Evolutionary conservation across 2,113 vertebrate genomes (phyloP).

Genomic region (Zingel zingel): DNA sequence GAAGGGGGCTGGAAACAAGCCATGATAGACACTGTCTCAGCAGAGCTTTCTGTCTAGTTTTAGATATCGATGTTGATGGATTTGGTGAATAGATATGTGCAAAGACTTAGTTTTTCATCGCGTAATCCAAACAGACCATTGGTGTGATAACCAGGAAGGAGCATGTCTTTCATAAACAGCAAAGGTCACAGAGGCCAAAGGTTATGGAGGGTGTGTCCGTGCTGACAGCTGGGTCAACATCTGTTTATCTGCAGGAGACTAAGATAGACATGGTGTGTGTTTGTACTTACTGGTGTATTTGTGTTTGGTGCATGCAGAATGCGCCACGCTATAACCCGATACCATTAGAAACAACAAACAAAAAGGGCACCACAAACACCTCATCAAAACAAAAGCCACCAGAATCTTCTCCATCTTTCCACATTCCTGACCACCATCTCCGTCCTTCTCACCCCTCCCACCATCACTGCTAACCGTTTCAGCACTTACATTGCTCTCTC

Average conservation of each 20-base stretch:
- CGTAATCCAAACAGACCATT: constrained; percentile 33
- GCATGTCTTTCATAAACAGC: constrained; percentile 52
- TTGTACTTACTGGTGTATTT: constrained; percentile 43
- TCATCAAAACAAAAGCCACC: constrained; percentile 43
- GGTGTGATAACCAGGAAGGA: constrained; percentile 22
- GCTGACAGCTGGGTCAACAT: constrained; percentile 55
- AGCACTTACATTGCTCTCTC: constrained; percentile 93
- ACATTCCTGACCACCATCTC: constrained; percentile 44
- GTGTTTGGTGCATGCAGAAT: constrained; percentile 26
- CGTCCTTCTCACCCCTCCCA: neutral
- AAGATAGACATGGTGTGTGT: constrained; percentile 45
- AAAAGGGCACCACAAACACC: neutral
- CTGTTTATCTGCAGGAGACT: constrained; percentile 53
- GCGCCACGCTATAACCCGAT: constrained; percentile 34
- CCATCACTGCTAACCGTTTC: neutral
- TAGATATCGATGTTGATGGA: constrained; percentile 15
- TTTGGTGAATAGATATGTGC: constrained; percentile 23
- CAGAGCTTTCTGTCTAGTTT: constrained; percentile 42
- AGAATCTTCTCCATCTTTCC: constrained; percentile 42
- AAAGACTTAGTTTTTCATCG: constrained; percentile 23
- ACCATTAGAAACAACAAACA: constrained; percentile 60
- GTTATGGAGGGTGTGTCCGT: constrained; percentile 34
- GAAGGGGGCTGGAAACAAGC: constrained; percentile 26
- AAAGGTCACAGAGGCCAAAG: constrained; percentile 55
- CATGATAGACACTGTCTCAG: constrained; percentile 44